These are phyloP conservation scores for Melanotaenia parkinsoni DNA, from an alignment of 2,797 vertebrate genomes.

Conservation along the genomic window DNA sequence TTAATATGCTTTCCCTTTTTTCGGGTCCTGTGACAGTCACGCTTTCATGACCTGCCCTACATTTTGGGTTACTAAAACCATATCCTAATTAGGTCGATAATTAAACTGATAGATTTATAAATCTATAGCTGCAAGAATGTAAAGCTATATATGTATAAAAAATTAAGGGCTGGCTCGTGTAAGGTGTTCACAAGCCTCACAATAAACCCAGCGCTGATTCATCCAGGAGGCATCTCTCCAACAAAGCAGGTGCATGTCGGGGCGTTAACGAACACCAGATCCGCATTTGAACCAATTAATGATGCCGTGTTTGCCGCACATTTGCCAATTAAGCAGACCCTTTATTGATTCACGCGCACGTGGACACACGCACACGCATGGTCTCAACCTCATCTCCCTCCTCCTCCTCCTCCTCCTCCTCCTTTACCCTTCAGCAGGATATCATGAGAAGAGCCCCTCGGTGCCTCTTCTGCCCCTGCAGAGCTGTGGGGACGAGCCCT, in stretches of 20 bases:
- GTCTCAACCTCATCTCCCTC: slow-evolving; percentile 16
- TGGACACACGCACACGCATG: slow-evolving; percentile 1
- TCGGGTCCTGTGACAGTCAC: slow-evolving; percentile 27
- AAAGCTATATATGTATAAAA: background rate
- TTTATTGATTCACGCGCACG: slow-evolving; percentile 4
- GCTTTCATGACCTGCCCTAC: slow-evolving; percentile 39
- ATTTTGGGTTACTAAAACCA: slow-evolving; percentile 6
- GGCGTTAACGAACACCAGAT: slow-evolving; percentile 15
- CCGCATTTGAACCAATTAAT: slow-evolving; percentile 46
- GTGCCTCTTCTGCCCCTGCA: slow-evolving; percentile 29
- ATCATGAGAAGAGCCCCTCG: slow-evolving; percentile 45
- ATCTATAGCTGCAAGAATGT: background rate
- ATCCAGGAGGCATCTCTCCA: slow-evolving; percentile 12
- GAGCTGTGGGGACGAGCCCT: slow-evolving; percentile 42
- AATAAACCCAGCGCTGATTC: slow-evolving; percentile 3
- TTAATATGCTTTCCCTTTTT: too few species aligned
- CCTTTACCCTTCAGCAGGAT: slow-evolving; percentile 29
- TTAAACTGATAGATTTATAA: slow-evolving; percentile 10
- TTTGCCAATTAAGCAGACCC: slow-evolving; percentile 38
- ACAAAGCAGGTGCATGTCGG: slow-evolving; percentile 47
- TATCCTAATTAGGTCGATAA: background rate
- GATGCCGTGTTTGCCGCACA: slow-evolving; percentile 27
- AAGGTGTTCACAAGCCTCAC: background rate
- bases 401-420: background rate
- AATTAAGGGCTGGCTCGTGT: background rate